Percentiles rank a stretch among this genome's conserved stretches.
Evolutionary conservation across 2,797 vertebrate genomes (phyloP).

Genomic region (Heteromormyrus szaboi): DNA sequence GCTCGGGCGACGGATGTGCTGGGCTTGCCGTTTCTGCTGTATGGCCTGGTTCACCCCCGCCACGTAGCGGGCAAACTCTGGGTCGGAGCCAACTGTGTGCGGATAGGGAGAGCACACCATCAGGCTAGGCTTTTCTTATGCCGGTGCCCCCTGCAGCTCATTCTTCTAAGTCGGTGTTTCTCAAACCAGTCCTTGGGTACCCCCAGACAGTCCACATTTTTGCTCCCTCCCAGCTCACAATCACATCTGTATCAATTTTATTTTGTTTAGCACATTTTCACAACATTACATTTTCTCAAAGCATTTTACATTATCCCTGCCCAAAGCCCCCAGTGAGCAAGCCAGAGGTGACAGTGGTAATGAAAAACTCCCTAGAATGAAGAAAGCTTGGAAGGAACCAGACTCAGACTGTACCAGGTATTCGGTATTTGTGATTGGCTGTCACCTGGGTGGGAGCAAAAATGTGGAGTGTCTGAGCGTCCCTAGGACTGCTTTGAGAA

Average conservation of each 20-base stretch:
- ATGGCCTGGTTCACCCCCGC: slow-evolving; percentile 97
- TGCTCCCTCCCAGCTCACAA: not conserved
- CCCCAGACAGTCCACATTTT: not conserved
- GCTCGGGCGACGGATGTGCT: slow-evolving; percentile 85
- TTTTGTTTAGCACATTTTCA: not conserved
- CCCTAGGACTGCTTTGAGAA: not conserved
- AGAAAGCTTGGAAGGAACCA: not conserved
- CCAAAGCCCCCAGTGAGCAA: not conserved
- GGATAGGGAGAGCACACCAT: slow-evolving; percentile 22
- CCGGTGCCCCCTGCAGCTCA: slow-evolving; percentile 29
- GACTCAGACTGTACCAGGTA: not conserved
- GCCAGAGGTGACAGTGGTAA: not conserved
- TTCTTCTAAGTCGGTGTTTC: not conserved
- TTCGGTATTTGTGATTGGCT: not conserved
- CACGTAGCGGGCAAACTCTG: slow-evolving; percentile 94
- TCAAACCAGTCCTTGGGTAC: not conserved
- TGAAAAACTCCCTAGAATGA: not conserved
- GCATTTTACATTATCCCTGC: not conserved
- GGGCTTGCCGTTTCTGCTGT: slow-evolving; percentile 94
- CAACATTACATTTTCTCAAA: not conserved
- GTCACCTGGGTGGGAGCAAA: not conserved
- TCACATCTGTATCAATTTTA: not conserved
- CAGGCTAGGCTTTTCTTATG: not conserved
- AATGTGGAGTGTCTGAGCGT: not conserved
- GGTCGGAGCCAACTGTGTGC: slow-evolving; percentile 88